Percentiles rank a stretch among this genome's conserved stretches.
These are phyloP conservation scores for Chloroceryle amazona DNA, from an alignment of 2,797 vertebrate species.

Conservation along the genomic window DNA sequence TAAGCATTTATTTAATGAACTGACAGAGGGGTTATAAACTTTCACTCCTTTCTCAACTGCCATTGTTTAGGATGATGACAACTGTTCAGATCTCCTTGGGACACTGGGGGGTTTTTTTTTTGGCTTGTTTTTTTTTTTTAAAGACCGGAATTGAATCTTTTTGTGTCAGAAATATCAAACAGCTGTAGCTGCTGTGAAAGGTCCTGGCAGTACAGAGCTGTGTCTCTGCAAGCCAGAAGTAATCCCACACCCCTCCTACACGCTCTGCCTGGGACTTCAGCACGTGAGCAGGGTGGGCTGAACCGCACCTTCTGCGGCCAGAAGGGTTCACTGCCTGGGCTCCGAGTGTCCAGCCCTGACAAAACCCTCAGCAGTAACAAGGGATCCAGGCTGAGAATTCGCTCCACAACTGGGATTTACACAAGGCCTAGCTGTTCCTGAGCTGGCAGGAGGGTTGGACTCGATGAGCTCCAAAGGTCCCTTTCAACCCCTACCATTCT, in stretches of 20 bases:
- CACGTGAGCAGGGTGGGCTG: background rate
- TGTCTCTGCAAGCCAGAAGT: background rate
- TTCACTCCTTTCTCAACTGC: constrained; percentile 32
- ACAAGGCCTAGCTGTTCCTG: no score
- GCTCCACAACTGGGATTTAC: background rate
- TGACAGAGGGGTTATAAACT: constrained; percentile 35
- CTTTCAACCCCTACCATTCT: no score
- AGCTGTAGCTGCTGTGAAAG: background rate
- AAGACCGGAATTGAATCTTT: background rate
- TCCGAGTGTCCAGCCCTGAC: background rate
- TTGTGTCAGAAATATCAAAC: background rate
- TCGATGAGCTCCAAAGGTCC: no score
- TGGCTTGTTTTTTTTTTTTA: background rate
- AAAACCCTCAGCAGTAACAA: background rate
- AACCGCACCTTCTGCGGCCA: background rate
- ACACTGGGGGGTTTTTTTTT: background rate
- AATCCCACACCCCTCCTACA: background rate
- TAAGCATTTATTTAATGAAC: constrained; percentile 64
- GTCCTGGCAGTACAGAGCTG: background rate
- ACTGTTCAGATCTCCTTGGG: background rate
- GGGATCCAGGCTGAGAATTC: background rate
- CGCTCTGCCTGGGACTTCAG: rapidly evolving
- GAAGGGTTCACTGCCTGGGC: background rate
- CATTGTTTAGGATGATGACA: background rate
- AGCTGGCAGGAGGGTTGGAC: no score